Conservation (phyloP, 2,888 invertebrate species). For the Barypeithes pellucidus region DNA sequence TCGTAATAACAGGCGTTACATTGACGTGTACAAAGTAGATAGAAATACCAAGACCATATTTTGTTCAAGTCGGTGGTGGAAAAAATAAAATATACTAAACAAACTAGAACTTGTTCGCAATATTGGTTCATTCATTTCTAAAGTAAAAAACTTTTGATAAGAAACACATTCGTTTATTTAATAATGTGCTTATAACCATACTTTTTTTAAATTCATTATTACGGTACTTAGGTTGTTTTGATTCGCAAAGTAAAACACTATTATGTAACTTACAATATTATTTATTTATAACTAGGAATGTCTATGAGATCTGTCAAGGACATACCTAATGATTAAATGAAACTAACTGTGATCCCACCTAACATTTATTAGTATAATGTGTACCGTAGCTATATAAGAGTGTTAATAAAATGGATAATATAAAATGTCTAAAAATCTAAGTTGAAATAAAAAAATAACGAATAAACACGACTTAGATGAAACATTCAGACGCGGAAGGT, state of each 20-base stretch:
- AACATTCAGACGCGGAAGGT: constrained; percentile 23
- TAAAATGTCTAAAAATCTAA: constrained; percentile 34
- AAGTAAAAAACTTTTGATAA: too few relatives aligned
- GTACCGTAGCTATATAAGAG: constrained; percentile 21
- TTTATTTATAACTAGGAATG: constrained; percentile 16
- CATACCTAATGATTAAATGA: constrained; percentile 14
- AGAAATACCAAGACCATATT: too few relatives aligned
- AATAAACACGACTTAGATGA: constrained; percentile 12
- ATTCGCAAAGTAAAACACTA: not conserved
- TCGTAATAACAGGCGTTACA: too few relatives aligned
- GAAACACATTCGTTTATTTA: too few relatives aligned
- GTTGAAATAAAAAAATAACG: constrained; percentile 35
- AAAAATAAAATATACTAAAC: too few relatives aligned
- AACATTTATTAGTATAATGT: constrained; percentile 45
- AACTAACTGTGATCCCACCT: constrained; percentile 42
- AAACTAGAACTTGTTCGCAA: too few relatives aligned
- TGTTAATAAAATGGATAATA: constrained; percentile 48
- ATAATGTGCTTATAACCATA: too few relatives aligned
- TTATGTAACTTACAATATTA: not conserved
- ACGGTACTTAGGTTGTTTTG: too few relatives aligned
- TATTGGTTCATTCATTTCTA: too few relatives aligned
- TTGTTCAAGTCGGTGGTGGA: too few relatives aligned
- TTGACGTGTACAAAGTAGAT: too few relatives aligned
- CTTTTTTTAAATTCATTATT: too few relatives aligned
- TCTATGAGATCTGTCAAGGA: constrained; percentile 17